A percentile compares a stretch with the other conserved stretches of the same genome.
Conservation (phyloP, 92 coral and sea anemone species). For the Actinernus sp. region DNA sequence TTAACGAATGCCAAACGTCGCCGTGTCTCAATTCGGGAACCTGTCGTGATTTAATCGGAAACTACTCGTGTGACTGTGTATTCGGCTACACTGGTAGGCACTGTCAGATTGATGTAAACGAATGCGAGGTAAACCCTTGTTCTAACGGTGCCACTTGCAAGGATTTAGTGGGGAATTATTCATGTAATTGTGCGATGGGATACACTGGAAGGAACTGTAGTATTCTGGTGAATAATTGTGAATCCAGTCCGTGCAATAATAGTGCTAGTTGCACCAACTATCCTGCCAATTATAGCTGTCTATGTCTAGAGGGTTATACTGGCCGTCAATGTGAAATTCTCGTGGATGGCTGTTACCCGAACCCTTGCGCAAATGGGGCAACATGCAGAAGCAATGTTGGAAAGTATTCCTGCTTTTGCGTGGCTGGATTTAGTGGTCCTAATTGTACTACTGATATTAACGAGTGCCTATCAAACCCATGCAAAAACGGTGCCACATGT, state of each 20-base stretch:
- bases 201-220: constrained; percentile 57
- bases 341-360: constrained; percentile 52
- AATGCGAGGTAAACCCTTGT: constrained; percentile 71
- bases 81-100: constrained; percentile 61
- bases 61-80: constrained; percentile 61
- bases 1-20: constrained; percentile 63
- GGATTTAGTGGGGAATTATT: constrained; percentile 47
- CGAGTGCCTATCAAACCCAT: constrained; percentile 68
- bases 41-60: constrained; percentile 53
- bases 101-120: constrained; percentile 61
- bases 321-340: constrained; percentile 57
- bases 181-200: constrained; percentile 56
- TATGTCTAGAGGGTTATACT: constrained; percentile 47
- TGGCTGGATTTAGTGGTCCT: constrained; percentile 55
- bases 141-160: constrained; percentile 53
- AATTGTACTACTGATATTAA: constrained; percentile 55
- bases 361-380: constrained; percentile 61
- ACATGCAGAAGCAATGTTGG: constrained; percentile 39
- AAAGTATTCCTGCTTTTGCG: constrained; percentile 44
- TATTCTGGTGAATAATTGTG: constrained; percentile 60
- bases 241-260: constrained; percentile 62
- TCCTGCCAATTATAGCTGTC: constrained; percentile 55
- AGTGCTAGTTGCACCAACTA: constrained; percentile 53
- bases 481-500: constrained; percentile 54
- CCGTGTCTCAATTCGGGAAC: constrained; percentile 67